Evolutionary conservation across 1,140 invertebrate species (phyloP), one percentile per base, ranked within the genome.

Genomic region (Trichomalopsis sarcophagae): DNA sequence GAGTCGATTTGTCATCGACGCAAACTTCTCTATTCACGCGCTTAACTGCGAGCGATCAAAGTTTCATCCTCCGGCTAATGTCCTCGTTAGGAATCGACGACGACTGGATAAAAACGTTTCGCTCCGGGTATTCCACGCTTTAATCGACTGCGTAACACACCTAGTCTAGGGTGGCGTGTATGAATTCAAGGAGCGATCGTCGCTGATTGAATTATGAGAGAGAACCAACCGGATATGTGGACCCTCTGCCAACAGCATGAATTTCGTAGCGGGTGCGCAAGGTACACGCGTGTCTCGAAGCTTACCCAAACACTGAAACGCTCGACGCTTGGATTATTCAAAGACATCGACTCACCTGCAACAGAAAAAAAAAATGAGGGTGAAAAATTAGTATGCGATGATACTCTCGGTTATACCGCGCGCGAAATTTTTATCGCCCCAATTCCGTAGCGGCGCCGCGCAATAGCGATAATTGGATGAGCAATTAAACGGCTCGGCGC

Each of bases 381-480:
- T 21, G 6, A 62, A 62, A 62, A 62, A 62, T 62, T 21, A n/a
- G 55, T 62, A 62, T 62, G n/a, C 4, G 33, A 36, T 6, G 33
- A n/a, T n/a, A 62, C 55, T 62, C 55, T 62, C 55, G n/a, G 17
- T 62, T n/a, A 27, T 27, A 62, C 5, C 14, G 55, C 17, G 17
- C n/a, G n/a, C 17, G 14, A 62, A 62, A 62, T 62, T 62, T 62
- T 62, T 62, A 62, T 62, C 55, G 55, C 6, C 55, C 55, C 21
- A 62, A 62, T 62, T 62, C 55, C 55, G 55, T 6, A 62, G 17
- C 21, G 21, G 17, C 27, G 27, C 27, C 27, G 55, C 55, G 55
- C 55, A 62, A 62, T 62, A 62, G 55, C 55, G 55, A 62, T 62
- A 62, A 62, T 62, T 62, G 55, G 55, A 62, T 62, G 55, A 62